These are phyloP conservation scores for Oplegnathus fasciatus DNA, from an alignment of 2,113 vertebrate genomes.

Conservation along the genomic window DNA sequence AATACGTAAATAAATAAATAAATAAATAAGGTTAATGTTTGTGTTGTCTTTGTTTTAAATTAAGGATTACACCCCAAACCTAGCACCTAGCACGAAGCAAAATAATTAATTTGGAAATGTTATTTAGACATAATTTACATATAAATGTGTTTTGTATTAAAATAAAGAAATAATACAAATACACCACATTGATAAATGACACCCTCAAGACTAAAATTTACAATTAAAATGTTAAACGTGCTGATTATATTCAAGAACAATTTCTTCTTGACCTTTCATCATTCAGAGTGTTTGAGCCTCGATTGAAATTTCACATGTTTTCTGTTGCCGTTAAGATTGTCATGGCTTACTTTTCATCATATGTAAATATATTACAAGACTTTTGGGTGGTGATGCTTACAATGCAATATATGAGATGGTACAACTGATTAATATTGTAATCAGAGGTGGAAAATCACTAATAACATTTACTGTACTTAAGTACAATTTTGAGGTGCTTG, in stretches of 20 bases:
- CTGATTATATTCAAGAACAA: constrained; percentile 87
- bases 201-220: constrained; percentile 90
- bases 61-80: constrained; percentile 73
- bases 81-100: constrained; percentile 66
- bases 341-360: constrained; percentile 10
- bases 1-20: constrained; percentile 68
- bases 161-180: constrained; percentile 80
- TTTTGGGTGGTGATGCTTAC: not conserved
- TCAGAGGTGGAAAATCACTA: not conserved
- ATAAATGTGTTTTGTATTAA: constrained; percentile 88
- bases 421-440: not conserved
- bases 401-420: not conserved
- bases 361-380: not conserved
- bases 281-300: constrained; percentile 1
- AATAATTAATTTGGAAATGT: constrained; percentile 87
- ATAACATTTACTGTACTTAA: not conserved
- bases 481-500: not conserved
- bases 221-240: constrained; percentile 91
- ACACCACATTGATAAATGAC: constrained; percentile 84
- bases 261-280: constrained; percentile 87
- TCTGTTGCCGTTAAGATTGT: not conserved
- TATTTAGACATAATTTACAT: constrained; percentile 93
- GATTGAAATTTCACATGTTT: not conserved
- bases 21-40: constrained; percentile 57
- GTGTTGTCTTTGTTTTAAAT: constrained; percentile 70